These are phyloP conservation scores for Callaeas wilsoni DNA, from an alignment of 2,113 vertebrate genomes.

Conservation along the genomic window DNA sequence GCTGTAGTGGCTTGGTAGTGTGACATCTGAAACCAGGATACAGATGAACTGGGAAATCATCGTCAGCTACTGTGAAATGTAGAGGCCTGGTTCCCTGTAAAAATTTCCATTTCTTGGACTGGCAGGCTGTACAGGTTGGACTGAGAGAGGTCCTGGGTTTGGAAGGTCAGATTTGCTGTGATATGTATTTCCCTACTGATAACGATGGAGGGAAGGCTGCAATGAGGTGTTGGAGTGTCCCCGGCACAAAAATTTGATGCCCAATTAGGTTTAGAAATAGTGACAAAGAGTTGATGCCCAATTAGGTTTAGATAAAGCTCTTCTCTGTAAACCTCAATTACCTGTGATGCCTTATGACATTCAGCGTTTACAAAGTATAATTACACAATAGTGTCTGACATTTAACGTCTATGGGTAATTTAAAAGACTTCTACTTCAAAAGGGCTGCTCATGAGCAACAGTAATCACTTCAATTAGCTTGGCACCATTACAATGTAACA, in stretches of 20 bases:
- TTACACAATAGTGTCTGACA: constrained; percentile 87
- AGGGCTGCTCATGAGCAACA: constrained; percentile 82
- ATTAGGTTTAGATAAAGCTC: constrained; percentile 85
- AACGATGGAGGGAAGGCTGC: background rate
- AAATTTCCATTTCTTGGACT: background rate
- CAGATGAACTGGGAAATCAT: background rate
- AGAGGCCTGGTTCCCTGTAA: background rate
- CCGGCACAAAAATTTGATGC: constrained; percentile 78
- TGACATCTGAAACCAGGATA: background rate
- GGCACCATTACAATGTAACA: constrained; percentile 87
- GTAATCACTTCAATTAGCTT: constrained; percentile 88
- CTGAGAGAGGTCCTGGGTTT: background rate
- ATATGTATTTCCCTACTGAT: background rate
- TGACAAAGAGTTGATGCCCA: constrained; percentile 84
- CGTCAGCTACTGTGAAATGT: background rate
- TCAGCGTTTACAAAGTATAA: constrained; percentile 86
- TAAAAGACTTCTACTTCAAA: constrained; percentile 83
- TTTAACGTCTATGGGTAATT: constrained; percentile 85
- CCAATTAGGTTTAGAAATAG: constrained; percentile 82
- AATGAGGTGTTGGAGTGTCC: constrained; percentile 64
- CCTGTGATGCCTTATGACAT: constrained; percentile 86
- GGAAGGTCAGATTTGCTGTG: constrained; percentile 14
- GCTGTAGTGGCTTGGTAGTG: background rate
- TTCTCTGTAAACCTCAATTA: constrained; percentile 86
- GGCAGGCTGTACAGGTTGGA: background rate